phyloP scores from a whole-genome alignment of 2,113 vertebrate genomes.

The Sapayoa aenigma region DNA sequence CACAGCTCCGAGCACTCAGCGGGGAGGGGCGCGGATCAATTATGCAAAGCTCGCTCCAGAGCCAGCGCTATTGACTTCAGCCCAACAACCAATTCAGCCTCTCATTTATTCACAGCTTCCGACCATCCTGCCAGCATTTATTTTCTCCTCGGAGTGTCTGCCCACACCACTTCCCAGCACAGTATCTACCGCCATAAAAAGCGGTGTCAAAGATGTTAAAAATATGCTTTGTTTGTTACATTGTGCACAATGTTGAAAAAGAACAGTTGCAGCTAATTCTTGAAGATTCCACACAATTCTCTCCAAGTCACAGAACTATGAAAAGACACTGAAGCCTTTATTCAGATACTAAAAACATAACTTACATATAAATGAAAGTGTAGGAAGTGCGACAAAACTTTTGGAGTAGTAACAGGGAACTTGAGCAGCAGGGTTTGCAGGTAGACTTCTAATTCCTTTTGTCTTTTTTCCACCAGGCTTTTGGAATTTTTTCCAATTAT shows the following conservation, averaged over 20 bases:
- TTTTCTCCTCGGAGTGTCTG: background rate
- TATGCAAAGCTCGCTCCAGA: background rate
- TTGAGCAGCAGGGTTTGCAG: conserved; percentile 86
- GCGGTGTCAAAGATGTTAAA: background rate
- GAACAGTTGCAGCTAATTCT: background rate
- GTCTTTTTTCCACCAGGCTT: conserved; percentile 91
- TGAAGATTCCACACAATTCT: background rate
- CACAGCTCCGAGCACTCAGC: background rate
- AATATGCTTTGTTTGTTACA: background rate
- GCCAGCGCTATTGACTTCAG: background rate
- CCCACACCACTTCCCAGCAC: background rate
- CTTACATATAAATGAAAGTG: conserved; percentile 95
- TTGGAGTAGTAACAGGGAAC: conserved; percentile 84
- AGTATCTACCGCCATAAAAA: background rate
- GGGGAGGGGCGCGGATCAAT: background rate
- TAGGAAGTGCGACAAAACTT: conserved; percentile 85
- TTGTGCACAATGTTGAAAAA: background rate
- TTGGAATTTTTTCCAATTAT: conserved; percentile 97
- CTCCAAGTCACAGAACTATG: background rate
- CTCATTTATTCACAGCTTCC: background rate
- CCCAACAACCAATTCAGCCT: background rate
- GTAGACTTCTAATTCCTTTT: conserved; percentile 93
- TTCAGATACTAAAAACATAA: conserved; percentile 28
- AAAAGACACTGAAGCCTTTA: background rate
- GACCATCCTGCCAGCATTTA: background rate